These are phyloP conservation scores for Spisula solida DNA, from an alignment of 2,888 invertebrate genomes.

Conservation along the genomic window DNA sequence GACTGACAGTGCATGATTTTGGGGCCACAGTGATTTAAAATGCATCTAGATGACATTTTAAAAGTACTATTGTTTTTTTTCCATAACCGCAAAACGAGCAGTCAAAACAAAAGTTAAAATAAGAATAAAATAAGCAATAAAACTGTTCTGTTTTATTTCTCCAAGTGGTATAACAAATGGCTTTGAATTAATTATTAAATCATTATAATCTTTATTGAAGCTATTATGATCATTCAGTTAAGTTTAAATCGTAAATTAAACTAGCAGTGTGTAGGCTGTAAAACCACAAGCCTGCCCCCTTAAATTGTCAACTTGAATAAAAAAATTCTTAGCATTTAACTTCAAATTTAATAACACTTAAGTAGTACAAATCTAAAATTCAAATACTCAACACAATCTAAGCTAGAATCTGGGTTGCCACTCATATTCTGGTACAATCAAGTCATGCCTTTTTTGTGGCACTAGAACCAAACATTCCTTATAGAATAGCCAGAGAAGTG, in stretches of 20 bases:
- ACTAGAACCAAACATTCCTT: too few relatives aligned
- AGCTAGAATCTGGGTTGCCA: neutral
- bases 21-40: too few relatives aligned
- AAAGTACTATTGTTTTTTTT: too few relatives aligned
- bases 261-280: neutral
- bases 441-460: too few relatives aligned
- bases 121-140: neutral
- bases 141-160: neutral
- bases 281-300: neutral
- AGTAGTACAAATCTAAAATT: neutral
- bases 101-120: too few relatives aligned
- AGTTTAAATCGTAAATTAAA: neutral
- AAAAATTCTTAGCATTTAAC: neutral
- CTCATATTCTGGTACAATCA: too few relatives aligned
- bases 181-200: constrained; percentile 2
- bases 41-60: too few relatives aligned
- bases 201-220: neutral
- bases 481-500: too few relatives aligned
- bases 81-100: too few relatives aligned
- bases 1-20: too few relatives aligned
- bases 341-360: neutral
- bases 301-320: neutral
- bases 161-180: neutral
- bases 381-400: neutral
- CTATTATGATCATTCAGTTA: neutral